Base-by-base conservation (phyloP, 2,113 vertebrate genomes). In the Calidris pugnax region DNA sequence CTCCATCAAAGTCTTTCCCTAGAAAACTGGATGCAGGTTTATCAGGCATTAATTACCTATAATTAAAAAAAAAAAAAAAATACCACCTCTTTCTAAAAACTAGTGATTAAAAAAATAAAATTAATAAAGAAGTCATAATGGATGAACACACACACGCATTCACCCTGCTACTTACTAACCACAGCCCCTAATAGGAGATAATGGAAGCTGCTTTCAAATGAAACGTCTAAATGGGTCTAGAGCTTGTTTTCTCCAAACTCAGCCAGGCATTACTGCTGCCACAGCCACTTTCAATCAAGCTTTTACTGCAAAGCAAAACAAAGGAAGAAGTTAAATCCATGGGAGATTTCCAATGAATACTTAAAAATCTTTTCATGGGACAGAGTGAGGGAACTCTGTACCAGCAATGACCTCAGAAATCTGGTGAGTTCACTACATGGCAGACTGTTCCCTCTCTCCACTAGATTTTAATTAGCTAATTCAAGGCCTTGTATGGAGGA, bases 251-350 rank as follows among this genome's bases (percentile, higher is more conserved):
- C 98, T 98, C 97, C 95, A 95, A 97, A 96, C 91, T 95, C 98
- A 98, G 98, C 98, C 98, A 98, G 98, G 98, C 98, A 98, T 98
- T 96, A 92, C 98, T 97, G 97, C 98, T 98, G 98, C 98, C 98
- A 98, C 97, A 98, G 98, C 97, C 98, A 98, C 97, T 98, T 98
- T 98, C 98, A 98, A 98, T 98, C 98, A 98, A 98, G 97, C 98
- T 97, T 98, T 98, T 98, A 98, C 97, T 98, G 97, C 97, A 97
- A 97, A 98, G 97, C 95, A 95, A 98, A 98, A 98, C 97, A 97
- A 97, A 98, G 97, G 97, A 98, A 97, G 97, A 97, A 97, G 97
- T 98, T 96, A 97, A 97, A 97, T 97, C 97, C 97, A 95, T 97
- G 97, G 97, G 95, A 97, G 95, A 98, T 96, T 98, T 98, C 95